A percentile compares a stretch with the other conserved stretches of the same genome.
These are phyloP conservation scores for Atrina japonica DNA, from an alignment of 2,888 invertebrate species.

Conservation along the genomic window DNA sequence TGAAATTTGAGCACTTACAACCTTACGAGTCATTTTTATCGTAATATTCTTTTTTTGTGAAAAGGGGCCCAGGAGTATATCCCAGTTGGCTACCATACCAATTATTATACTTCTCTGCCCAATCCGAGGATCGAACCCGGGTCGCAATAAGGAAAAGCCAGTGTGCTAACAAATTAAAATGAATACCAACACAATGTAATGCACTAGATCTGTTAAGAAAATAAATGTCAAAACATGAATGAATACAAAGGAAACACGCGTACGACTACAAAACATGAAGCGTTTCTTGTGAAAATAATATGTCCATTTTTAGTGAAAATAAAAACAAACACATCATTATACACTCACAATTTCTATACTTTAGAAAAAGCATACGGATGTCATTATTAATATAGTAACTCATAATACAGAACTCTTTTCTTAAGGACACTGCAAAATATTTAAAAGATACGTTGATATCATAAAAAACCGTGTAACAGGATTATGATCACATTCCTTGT, in stretches of 20 bases:
- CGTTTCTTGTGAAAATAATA: not conserved
- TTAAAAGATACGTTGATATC: too few species aligned
- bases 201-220: too few species aligned
- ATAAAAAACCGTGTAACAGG: not conserved
- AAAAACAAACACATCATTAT: not conserved
- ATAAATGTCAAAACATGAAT: not conserved
- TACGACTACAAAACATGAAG: too few species aligned
- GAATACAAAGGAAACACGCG: not conserved
- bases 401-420: not conserved
- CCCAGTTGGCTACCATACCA: too few species aligned
- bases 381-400: not conserved
- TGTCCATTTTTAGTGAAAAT: not conserved
- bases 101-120: too few species aligned
- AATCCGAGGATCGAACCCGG: too few species aligned
- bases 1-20: too few species aligned
- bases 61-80: too few species aligned
- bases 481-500: constrained; percentile 10
- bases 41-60: too few species aligned
- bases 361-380: too few species aligned
- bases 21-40: too few species aligned
- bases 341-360: not conserved
- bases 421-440: not conserved
- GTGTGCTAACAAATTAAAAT: not conserved
- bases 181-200: not conserved
- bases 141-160: too few species aligned